phyloP scores from a whole-genome alignment of 2,888 invertebrate genomes.

The Empis stercorea region DNA sequence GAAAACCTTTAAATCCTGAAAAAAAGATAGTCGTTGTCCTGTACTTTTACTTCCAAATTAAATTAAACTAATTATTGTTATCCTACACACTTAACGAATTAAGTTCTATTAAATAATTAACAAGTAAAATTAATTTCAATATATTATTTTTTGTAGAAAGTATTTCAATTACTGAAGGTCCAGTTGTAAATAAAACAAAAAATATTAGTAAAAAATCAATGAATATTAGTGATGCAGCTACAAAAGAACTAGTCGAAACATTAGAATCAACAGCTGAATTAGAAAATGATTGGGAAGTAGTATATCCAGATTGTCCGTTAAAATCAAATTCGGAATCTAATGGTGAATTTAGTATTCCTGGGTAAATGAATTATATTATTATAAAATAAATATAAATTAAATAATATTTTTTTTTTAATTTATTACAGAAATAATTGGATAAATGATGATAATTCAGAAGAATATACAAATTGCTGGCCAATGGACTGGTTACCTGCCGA shows the following conservation, averaged over 20 bases:
- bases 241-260: slow-evolving; percentile 34
- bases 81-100: too few species aligned
- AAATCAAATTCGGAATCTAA: slow-evolving; percentile 22
- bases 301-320: slow-evolving; percentile 34
- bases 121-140: too few species aligned
- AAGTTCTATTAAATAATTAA: too few species aligned
- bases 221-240: slow-evolving; percentile 32
- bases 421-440: slow-evolving; percentile 24
- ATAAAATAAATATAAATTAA: slow-evolving; percentile 10
- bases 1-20: too few species aligned
- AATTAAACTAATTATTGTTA: too few species aligned
- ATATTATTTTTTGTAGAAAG: too few species aligned
- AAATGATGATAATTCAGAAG: slow-evolving; percentile 28
- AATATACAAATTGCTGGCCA: slow-evolving; percentile 76
- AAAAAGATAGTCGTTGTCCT: too few species aligned
- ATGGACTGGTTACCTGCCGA: slow-evolving; percentile 86
- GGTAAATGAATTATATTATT: slow-evolving; percentile 24
- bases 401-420: neutral
- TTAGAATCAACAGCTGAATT: slow-evolving; percentile 28
- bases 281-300: slow-evolving; percentile 34
- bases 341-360: slow-evolving; percentile 40
- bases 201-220: slow-evolving; percentile 13
- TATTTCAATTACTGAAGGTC: slow-evolving; percentile 4
- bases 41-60: too few species aligned
- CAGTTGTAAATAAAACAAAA: neutral